Base-by-base conservation (phyloP, 1,140 invertebrate species). In the Lasioglossum baleicum region DNA sequence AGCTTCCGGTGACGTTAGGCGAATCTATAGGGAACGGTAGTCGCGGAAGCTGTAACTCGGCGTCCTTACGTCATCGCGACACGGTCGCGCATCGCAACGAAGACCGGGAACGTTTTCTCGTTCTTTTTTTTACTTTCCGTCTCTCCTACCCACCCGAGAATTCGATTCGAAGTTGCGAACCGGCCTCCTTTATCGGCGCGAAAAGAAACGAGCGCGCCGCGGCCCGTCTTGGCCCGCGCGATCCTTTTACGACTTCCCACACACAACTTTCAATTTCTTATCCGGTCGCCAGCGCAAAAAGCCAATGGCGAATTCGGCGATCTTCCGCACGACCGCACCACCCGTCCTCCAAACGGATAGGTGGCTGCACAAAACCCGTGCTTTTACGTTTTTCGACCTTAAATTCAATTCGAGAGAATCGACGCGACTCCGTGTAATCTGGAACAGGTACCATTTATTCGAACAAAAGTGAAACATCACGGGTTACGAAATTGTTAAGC, bases 1-100 rank as follows among this genome's bases (percentile, higher is more conserved):
- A 83, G 81, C 85, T 89, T 90, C 90, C 90, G 89, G 82, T 83
- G 80, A 79, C 56, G 81, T 84, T 86, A 83, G 89, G 84, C 86
- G 82, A 84, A 90, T 88, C 88, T 87, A 87, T 88, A 83, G 83
- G 73, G 82, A 80, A 70, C 80, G 71, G 51, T 22, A 66, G 75
- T 63, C 83, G 51, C 85, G 88, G 88, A 89, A 89, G 83, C 83
- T 82, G 82, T 83, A 80, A 81, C 82, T 85, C 76, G 75, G 82
- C 51, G 65, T 66, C 56, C 65, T 84, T 88, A 70, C 77, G 73
- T 87, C 84, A 82, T 40, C 80, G 13, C 63, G 63, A 60, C 40
- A 63, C 71, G 44, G 56, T 22, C 48, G 13, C 17, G 3, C 11
- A 11, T 60, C 17, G 44, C n/a, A 2, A 35, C 51, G 15, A 48